These are phyloP conservation scores for Rhogogaster chlorosoma DNA, from an alignment of 2,888 invertebrate species.

Conservation along the genomic window DNA sequence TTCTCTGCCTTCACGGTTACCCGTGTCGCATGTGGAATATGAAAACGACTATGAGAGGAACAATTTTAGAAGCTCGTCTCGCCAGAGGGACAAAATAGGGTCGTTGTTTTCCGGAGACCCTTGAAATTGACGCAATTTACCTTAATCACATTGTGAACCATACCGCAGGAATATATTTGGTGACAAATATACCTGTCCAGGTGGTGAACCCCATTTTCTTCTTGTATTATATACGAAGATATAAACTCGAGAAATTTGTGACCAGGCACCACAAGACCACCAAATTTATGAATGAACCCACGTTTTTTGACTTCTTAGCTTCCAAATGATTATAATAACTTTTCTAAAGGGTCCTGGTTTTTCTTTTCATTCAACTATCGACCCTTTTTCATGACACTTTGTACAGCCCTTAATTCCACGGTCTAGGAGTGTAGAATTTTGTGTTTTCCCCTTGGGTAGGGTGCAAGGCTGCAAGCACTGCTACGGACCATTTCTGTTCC, in stretches of 20 bases:
- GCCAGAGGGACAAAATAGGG: constrained; percentile 25
- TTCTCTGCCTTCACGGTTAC: background rate
- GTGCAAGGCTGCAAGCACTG: background rate
- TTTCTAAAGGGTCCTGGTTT: background rate
- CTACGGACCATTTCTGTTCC: constrained; percentile 37
- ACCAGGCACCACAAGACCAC: background rate
- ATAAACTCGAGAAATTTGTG: background rate
- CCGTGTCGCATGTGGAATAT: background rate
- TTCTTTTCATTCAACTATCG: background rate
- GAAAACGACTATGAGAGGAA: background rate
- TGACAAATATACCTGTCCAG: constrained; percentile 15
- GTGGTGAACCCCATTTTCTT: background rate
- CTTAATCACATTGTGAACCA: background rate
- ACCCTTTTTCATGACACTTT: constrained; percentile 13
- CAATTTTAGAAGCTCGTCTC: constrained; percentile 14
- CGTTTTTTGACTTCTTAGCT: background rate
- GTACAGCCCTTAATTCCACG: constrained; percentile 11
- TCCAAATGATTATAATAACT: background rate
- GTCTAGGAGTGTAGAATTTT: constrained; percentile 27
- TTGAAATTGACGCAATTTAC: constrained; percentile 39
- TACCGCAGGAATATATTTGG: constrained; percentile 1
- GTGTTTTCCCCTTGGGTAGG: constrained; percentile 4
- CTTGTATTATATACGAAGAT: background rate
- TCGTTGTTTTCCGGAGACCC: constrained; percentile 44
- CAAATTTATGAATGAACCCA: background rate